phyloP scores from a whole-genome alignment of 2,888 invertebrate genomes.

The Lutraria lutraria region DNA sequence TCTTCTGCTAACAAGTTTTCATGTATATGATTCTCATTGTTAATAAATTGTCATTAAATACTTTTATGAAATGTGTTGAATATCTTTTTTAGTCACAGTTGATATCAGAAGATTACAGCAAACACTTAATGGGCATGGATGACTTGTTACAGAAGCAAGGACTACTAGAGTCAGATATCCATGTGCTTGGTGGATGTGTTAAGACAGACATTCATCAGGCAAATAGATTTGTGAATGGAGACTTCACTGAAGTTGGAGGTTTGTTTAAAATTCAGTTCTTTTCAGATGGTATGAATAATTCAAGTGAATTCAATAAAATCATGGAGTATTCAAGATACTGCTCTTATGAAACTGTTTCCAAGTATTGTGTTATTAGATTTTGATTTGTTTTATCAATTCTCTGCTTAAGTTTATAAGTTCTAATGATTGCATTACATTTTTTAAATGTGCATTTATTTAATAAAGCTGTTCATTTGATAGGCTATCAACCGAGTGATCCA shows the following conservation, averaged over 20 bases:
- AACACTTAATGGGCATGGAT: slow-evolving; percentile 99
- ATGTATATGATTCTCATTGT: too few species aligned
- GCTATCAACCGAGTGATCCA: slow-evolving; percentile 98
- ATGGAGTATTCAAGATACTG: too few species aligned
- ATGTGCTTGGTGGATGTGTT: slow-evolving; percentile 98
- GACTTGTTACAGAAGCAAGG: slow-evolving; percentile 99
- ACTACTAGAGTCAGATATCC: slow-evolving; percentile 98
- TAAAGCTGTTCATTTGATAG: slow-evolving; percentile 84
- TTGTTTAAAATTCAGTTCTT: slow-evolving; percentile 33
- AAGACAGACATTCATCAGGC: slow-evolving; percentile 98
- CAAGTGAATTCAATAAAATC: neutral
- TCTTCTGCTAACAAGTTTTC: too few species aligned
- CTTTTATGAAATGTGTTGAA: too few species aligned
- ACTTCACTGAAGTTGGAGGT: slow-evolving; percentile 87
- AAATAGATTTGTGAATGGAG: slow-evolving; percentile 96
- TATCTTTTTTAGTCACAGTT: slow-evolving; percentile 89
- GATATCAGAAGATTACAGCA: slow-evolving; percentile 98
- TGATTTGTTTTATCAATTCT: too few species aligned
- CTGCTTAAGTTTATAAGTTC: neutral
- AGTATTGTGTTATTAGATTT: too few species aligned
- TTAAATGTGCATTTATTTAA: neutral
- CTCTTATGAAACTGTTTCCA: too few species aligned
- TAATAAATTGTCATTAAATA: too few species aligned
- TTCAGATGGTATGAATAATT: too few species aligned
- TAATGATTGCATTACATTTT: neutral